These are phyloP conservation scores for Irena cyanogastra DNA, from an alignment of 2,113 vertebrate genomes.

Conservation along the genomic window DNA sequence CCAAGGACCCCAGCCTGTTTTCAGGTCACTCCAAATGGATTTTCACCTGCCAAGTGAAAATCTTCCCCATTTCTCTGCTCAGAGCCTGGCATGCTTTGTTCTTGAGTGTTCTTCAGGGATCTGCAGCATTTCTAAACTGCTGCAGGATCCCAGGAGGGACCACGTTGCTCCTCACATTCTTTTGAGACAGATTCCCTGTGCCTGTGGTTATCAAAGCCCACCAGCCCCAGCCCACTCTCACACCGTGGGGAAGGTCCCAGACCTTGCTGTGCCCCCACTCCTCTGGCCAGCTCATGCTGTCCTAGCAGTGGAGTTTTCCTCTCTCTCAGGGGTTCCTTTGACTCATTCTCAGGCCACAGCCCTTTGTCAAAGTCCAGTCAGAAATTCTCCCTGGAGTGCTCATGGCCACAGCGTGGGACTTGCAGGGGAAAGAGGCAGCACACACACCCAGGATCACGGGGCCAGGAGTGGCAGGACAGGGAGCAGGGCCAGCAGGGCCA, in stretches of 20 bases:
- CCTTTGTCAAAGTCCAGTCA: background rate
- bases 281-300: background rate
- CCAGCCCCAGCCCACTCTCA: background rate
- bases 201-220: background rate
- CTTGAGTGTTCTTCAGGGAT: background rate
- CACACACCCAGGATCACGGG: rapidly evolving
- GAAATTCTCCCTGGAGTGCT: background rate
- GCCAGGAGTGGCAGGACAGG: background rate
- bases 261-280: background rate
- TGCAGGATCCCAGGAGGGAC: background rate
- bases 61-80: background rate
- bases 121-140: background rate
- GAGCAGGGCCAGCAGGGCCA: background rate
- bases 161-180: background rate
- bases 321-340: background rate
- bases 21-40: background rate
- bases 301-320: background rate
- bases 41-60: background rate
- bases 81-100: background rate
- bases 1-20: background rate
- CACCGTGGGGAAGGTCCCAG: background rate
- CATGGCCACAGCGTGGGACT: background rate
- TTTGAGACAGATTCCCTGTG: background rate
- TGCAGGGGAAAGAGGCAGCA: background rate
- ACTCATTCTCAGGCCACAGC: background rate